Percentiles rank a stretch among this genome's conserved stretches.
Conservation (phyloP, 2,888 invertebrate genomes). For the Hyppa rectilinea region DNA sequence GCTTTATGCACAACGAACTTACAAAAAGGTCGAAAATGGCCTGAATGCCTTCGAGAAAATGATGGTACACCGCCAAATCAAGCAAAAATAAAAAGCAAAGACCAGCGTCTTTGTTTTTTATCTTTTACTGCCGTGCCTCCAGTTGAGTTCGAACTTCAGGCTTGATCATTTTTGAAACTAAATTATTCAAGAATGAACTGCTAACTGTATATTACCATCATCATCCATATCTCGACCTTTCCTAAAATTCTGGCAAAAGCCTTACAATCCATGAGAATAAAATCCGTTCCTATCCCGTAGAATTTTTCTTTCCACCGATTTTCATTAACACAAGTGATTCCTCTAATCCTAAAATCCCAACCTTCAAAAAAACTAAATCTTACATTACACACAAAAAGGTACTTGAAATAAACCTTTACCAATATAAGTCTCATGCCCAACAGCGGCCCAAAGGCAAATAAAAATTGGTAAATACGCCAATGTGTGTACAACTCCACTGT, state of each 20-base stretch:
- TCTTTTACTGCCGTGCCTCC: too few relatives aligned
- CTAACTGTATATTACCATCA: background rate
- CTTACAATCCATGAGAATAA: background rate
- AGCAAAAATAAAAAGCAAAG: too few relatives aligned
- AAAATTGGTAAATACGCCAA: constrained; percentile 36
- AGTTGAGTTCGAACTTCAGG: background rate
- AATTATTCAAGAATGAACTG: background rate
- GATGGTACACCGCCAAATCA: too few relatives aligned
- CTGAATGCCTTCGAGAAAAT: too few relatives aligned
- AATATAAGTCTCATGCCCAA: background rate
- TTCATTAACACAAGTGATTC: background rate
- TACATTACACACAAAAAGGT: background rate
- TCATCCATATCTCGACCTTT: background rate
- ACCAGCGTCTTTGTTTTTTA: too few relatives aligned
- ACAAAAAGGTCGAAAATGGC: too few relatives aligned
- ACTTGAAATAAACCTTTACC: constrained; percentile 16
- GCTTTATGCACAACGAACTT: too few relatives aligned
- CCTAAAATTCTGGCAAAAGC: background rate
- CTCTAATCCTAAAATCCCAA: background rate
- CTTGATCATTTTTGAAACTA: background rate
- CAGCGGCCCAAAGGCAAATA: constrained; percentile 21
- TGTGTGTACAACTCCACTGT: constrained; percentile 1
- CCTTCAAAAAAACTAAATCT: constrained; percentile 14
- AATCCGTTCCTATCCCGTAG: background rate
- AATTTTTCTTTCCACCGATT: background rate